Conservation (phyloP, 2,888 invertebrate species). For the Cephonodes hylas region DNA sequence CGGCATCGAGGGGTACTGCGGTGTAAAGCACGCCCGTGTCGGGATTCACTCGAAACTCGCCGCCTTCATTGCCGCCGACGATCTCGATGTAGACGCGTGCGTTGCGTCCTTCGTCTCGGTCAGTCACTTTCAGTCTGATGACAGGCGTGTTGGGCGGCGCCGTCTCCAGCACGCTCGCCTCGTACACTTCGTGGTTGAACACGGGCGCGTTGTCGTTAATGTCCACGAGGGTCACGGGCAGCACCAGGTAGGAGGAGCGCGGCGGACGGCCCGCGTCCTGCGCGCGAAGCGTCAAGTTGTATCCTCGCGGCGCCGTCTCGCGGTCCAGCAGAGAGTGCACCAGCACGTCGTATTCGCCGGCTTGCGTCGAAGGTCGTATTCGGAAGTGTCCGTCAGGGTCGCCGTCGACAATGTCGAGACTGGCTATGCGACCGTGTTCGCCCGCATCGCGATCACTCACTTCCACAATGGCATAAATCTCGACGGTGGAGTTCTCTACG, state of each 20-base stretch:
- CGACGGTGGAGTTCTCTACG: constrained; percentile 89
- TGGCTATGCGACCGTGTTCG: constrained; percentile 90
- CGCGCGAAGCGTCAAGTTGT: constrained; percentile 93
- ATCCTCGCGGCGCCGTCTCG: constrained; percentile 89
- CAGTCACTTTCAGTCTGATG: constrained; percentile 91
- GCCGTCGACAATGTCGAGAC: constrained; percentile 92
- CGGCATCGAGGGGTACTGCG: constrained; percentile 90
- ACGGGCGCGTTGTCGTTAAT: constrained; percentile 93
- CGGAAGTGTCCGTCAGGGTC: constrained; percentile 95
- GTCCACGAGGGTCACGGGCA: constrained; percentile 91
- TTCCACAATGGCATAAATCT: constrained; percentile 93
- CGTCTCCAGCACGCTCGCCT: constrained; percentile 92
- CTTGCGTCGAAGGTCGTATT: constrained; percentile 82
- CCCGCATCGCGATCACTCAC: constrained; percentile 92
- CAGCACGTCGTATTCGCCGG: constrained; percentile 89
- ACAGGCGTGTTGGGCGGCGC: constrained; percentile 94
- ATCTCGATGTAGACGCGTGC: constrained; percentile 93
- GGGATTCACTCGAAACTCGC: constrained; percentile 92
- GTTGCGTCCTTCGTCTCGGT: constrained; percentile 91
- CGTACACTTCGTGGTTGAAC: constrained; percentile 92
- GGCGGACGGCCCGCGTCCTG: constrained; percentile 91
- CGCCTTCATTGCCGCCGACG: constrained; percentile 94
- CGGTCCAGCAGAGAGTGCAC: constrained; percentile 89
- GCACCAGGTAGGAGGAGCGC: constrained; percentile 88
- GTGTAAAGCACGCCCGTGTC: constrained; percentile 95